Evolutionary conservation across 2,888 invertebrate genomes (phyloP).

Genomic region (Ennomos erosarius): DNA sequence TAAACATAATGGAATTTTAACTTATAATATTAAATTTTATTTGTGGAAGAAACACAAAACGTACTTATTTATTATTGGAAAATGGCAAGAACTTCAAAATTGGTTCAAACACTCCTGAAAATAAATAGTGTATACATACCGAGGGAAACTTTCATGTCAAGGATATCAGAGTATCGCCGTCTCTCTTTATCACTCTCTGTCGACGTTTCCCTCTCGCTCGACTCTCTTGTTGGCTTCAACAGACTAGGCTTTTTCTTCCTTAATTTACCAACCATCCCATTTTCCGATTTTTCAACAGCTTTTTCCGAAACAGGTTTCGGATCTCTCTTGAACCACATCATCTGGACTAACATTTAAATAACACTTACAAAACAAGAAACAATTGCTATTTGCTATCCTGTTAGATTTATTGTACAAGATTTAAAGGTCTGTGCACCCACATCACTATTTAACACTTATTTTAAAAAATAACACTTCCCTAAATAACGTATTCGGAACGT

Average conservation of each 20-base stretch:
- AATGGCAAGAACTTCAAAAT: conserved; percentile 50
- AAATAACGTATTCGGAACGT: conserved; percentile 8
- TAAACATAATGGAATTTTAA: too few species aligned
- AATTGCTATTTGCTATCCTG: conserved; percentile 2
- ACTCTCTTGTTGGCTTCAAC: conserved; percentile 74
- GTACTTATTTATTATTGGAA: conserved; percentile 12
- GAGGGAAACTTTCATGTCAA: conserved; percentile 75
- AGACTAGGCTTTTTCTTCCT: conserved; percentile 73
- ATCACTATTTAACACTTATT: conserved; percentile 6
- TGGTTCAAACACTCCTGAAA: neutral
- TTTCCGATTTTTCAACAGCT: conserved; percentile 53
- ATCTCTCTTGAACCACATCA: conserved; percentile 82
- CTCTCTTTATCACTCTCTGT: conserved; percentile 79
- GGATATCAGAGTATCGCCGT: conserved; percentile 76
- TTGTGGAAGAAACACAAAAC: neutral
- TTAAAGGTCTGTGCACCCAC: conserved; percentile 8
- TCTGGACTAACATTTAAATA: conserved; percentile 48
- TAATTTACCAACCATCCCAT: conserved; percentile 69
- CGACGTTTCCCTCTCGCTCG: conserved; percentile 78
- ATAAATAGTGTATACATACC: conserved; percentile 58
- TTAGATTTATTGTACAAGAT: conserved; percentile 1
- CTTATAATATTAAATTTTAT: too few species aligned
- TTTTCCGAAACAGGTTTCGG: conserved; percentile 72
- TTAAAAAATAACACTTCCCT: neutral
- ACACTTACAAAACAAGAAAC: conserved; percentile 21